A percentile compares a stretch with the other conserved stretches of the same genome.
Evolutionary conservation across 2,888 invertebrate genomes (phyloP).

Genomic region (Philopedon plagiatum): DNA sequence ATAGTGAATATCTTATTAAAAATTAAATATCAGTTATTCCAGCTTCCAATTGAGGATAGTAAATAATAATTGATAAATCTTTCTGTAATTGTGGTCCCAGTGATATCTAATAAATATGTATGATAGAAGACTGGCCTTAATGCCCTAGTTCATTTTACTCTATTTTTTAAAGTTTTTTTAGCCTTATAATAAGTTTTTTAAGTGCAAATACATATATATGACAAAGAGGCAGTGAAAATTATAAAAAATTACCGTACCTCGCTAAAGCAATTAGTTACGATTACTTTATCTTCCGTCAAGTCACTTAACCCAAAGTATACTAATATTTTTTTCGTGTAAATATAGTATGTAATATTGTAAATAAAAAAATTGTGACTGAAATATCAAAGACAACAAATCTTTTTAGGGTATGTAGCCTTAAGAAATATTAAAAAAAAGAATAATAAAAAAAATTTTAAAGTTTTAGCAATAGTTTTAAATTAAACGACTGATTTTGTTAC

Average conservation of each 20-base stretch:
- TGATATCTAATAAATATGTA: neutral
- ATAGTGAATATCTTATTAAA: too few relatives aligned
- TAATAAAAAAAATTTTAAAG: neutral
- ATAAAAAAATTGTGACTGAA: constrained; percentile 17
- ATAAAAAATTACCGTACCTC: constrained; percentile 25
- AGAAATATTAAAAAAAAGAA: neutral
- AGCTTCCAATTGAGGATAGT: too few relatives aligned
- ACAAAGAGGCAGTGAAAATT: constrained; percentile 24
- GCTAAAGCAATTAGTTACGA: constrained; percentile 2
- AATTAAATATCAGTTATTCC: too few relatives aligned
- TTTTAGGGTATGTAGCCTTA: constrained; percentile 5
- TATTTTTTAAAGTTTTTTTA: neutral
- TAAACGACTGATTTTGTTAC: constrained; percentile 20
- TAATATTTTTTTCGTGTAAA: constrained; percentile 1
- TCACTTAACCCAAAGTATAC: constrained; percentile 3
- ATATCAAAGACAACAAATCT: constrained; percentile 13
- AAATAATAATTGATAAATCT: too few relatives aligned
- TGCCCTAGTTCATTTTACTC: neutral
- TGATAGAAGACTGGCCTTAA: neutral
- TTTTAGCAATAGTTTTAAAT: constrained; percentile 2
- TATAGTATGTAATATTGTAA: neutral
- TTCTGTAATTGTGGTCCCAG: too few relatives aligned
- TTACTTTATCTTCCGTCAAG: neutral
- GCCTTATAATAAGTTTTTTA: constrained; percentile 3
- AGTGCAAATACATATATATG: constrained; percentile 32